Evolutionary conservation across 2,113 vertebrate genomes (phyloP), one percentile per base, ranked within the genome.

Genomic region (Callaeas wilsoni): DNA sequence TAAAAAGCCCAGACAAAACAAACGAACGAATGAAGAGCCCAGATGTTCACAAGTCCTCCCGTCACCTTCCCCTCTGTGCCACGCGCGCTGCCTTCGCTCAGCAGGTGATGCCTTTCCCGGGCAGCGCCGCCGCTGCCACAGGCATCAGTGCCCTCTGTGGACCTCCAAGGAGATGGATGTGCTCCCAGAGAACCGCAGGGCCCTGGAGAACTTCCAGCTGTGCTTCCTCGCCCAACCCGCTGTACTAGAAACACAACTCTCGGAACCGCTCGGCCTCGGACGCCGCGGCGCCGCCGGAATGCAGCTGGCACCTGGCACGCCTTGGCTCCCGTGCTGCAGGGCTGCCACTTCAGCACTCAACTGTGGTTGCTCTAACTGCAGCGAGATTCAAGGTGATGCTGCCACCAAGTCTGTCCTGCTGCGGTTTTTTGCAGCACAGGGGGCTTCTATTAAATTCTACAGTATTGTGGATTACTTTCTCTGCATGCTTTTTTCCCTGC

Each of bases 141-240:
- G 41, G 41, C 41, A 41, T 10, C 10, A 41, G 41, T 13, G 41
- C 55, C n/a, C 65, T 82, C 33, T 30, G 55, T 0, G 10, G 39
- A 19, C 67, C 74, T 92, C 98, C 98, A 98, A n/a, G 98, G 97
- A 69, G 97, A 98, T 37, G 96, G 95, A 87, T 98, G 97, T 14
- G 97, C 97, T 98, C 98, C 98, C 74, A 98, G 97, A 97, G 97
- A 98, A 79, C 97, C 97, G 88, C 98, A 98, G 91, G 97, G 98
- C 64, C 97, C 98, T 79, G 98, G 96, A 79, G 69, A 81, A 87
- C 97, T 98, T 95, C 97, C 98, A 57, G 93, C 96, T 88, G 97
- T 68, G 68, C 97, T 96, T 85, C 96, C 91, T 95, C 97, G 98
- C 94, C 96, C 96, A 83, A 95, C 92, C 97, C 98, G 98, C 97